Base-by-base conservation (phyloP, 2,113 vertebrate genomes). In the Zonotrichia leucophrys region DNA sequence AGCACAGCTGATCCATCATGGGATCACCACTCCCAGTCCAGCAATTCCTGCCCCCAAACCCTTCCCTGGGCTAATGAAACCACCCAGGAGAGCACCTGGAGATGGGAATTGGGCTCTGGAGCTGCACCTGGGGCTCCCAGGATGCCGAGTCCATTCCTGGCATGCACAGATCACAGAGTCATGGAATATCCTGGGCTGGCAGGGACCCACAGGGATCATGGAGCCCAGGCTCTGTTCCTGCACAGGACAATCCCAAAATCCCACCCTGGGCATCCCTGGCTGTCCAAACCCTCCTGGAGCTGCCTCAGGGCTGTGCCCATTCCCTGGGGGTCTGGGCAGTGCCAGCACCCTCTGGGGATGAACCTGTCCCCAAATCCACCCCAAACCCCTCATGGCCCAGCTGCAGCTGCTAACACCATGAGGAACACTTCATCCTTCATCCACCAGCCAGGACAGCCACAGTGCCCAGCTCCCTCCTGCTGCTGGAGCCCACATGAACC, bases 151-250 rank as follows among this genome's bases (percentile, higher is more conserved):
- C 13, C 42, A 11, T 27, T 68, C 64, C 64, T 39, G 64, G 42
- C 42, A 25, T 0, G 9, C 63, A 17, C 63, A 39, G 64, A 39
- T 13, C 42, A 8, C n/a, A 39, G 62, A 37, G 3, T 3, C 33
- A 15, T 2, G 41, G 47, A 37, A 13, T 13, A 4, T 15, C 20
- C 46, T 20, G 47, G 7, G 12, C 0, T 21, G 31, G 20, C 22
- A 53, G 47, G 63, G 23, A 41, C 35, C 3, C 79, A 22, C 24
- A 22, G 0, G 44, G 56, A 52, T 16, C 20, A 9, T 2, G 2
- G 20, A 24, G 59, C 12, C 24, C 46, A 30, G 7, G 5, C 1
- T 12, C 19, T 31, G 35, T 9, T 9, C 55, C 35, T 59, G 44
- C 53, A 2, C 35, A 10, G 66, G 44, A n/a, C 55, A 70, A 12